Evolutionary conservation across 2,888 invertebrate genomes (phyloP), one percentile per base, ranked within the genome.

Genomic region (Himalopsyche anomala): DNA sequence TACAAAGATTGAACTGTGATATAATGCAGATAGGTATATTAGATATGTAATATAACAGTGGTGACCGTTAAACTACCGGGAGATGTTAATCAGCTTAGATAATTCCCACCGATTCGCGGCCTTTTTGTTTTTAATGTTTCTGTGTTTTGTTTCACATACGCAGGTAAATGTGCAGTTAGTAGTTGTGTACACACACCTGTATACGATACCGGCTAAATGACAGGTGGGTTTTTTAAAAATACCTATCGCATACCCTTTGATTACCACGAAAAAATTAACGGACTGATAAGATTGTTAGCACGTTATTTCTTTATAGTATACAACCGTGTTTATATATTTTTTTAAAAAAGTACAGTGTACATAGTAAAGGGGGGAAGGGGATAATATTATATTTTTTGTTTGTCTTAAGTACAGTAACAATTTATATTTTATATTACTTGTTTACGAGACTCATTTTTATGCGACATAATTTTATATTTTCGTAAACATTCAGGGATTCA

Each of bases 51-150:
- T 74, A 74, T 74, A 74, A 74, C 74, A 74, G 74, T 74, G 74
- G 74, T 74, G 74, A 74, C 74, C 74, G 74, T 74, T 74, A 74
- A 74, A 74, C 28, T 74, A 74, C 74, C 36, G 74, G 74, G 74
- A 74, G 74, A 74, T 74, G 74, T 74, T 74, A 74, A 74, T 74
- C 74, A 74, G 74, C 74, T 74, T 74, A 74, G 74, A 74, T 74
- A 74, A 74, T 74, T 74, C 74, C 74, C 74, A 74, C 74, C 74
- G 74, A 74, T 74, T 74, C 74, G 74, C 74, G 74, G 74, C 36
- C 74, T 74, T 74, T 74, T 74, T 74, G 74, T 74, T 74, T 74
- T 74, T 74, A 74, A 74, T 74, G 74, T 74, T 74, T 28, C 74
- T 36, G 74, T 74, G 74, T 74, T 74, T 74, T 74, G 74, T 74